Conservation (phyloP, 30 jellyfish, hydroid and myxozoan genomes). For the Hydractinia echinata region DNA sequence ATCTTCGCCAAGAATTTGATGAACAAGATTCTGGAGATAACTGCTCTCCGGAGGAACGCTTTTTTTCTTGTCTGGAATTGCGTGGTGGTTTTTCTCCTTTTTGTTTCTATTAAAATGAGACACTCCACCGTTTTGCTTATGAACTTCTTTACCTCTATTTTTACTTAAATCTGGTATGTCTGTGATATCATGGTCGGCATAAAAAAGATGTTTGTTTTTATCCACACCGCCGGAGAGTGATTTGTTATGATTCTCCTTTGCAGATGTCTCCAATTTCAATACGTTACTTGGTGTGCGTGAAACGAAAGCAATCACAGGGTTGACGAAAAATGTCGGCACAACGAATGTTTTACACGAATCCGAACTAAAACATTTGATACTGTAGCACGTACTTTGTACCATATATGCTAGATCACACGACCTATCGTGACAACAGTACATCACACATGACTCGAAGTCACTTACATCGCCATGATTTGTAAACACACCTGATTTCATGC, state of each 20-base stretch:
- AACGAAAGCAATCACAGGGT: constrained; percentile 72
- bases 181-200: background rate
- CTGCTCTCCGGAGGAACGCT: constrained; percentile 7
- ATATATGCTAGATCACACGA: constrained; percentile 83
- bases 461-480: constrained; percentile 79
- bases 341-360: constrained; percentile 67
- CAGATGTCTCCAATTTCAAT: constrained; percentile 14
- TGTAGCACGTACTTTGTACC: constrained; percentile 63
- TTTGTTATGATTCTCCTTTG: constrained; percentile 14
- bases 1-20: constrained; percentile 17
- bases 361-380: constrained; percentile 58
- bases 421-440: constrained; percentile 74
- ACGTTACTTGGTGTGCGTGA: constrained; percentile 33
- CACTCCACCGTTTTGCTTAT: constrained; percentile 22
- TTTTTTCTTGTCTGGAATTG: background rate
- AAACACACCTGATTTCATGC: constrained; percentile 77
- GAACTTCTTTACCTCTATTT: background rate
- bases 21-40: constrained; percentile 15
- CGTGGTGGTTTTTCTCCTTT: background rate
- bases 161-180: background rate
- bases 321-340: constrained; percentile 64
- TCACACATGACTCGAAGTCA: constrained; percentile 67
- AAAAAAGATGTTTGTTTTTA: constrained; percentile 7
- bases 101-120: background rate
- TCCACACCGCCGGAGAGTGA: constrained; percentile 14